Percentiles rank a stretch among this genome's conserved stretches.
Conservation (phyloP, 2,888 invertebrate genomes). For the Chymomyza caudatula region DNA sequence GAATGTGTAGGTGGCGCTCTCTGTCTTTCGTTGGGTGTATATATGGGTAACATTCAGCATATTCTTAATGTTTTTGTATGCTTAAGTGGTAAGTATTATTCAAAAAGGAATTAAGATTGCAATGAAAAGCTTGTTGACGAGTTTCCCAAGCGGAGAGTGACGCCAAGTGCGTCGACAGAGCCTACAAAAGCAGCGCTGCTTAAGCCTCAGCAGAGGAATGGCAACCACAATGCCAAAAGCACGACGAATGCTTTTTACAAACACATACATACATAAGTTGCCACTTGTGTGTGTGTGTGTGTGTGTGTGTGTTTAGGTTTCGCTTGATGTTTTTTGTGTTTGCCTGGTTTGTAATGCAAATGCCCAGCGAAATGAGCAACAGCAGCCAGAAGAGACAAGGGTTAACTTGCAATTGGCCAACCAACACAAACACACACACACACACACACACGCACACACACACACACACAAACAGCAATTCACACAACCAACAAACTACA, state of each 20-base stretch:
- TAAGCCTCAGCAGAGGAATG: slow-evolving; percentile 25
- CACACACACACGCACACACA: not conserved
- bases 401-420: not conserved
- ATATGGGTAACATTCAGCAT: slow-evolving; percentile 26
- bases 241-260: slow-evolving; percentile 59
- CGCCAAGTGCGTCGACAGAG: slow-evolving; percentile 11
- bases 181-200: slow-evolving; percentile 8
- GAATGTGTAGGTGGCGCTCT: too few relatives aligned
- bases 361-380: slow-evolving; percentile 61
- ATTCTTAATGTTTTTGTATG: slow-evolving; percentile 64
- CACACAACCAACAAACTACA: slow-evolving; percentile 36
- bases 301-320: slow-evolving; percentile 25
- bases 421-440: not conserved
- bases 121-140: slow-evolving; percentile 66
- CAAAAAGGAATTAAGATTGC: slow-evolving; percentile 68
- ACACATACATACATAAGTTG: slow-evolving; percentile 14
- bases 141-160: too few relatives aligned
- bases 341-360: slow-evolving; percentile 54
- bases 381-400: slow-evolving; percentile 11
- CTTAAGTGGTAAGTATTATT: slow-evolving; percentile 71
- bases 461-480: not conserved
- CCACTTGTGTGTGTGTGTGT: not conserved
- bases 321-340: slow-evolving; percentile 45
- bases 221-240: slow-evolving; percentile 21
- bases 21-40: too few relatives aligned